Conservation (phyloP, 2,113 vertebrate genomes). For the Oncorhynchus nerka region DNA sequence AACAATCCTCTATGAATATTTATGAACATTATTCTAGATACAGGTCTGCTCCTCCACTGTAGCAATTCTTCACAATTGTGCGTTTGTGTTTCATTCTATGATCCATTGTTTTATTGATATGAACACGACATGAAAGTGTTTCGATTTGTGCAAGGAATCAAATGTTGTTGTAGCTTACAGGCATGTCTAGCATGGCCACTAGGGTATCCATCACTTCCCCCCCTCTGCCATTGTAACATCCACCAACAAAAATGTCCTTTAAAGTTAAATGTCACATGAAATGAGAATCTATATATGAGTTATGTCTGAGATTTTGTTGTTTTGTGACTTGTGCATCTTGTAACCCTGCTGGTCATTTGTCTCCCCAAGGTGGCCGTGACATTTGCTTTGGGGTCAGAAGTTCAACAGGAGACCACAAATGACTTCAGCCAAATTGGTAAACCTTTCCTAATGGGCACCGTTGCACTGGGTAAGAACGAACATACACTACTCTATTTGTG, state of each 20-base stretch:
- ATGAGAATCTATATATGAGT: conserved; percentile 45
- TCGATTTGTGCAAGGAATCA: no score
- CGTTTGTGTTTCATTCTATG: no score
- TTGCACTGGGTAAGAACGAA: conserved; percentile 68
- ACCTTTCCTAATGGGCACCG: conserved; percentile 73
- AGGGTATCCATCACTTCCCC: background rate
- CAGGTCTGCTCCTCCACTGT: no score
- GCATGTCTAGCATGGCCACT: background rate
- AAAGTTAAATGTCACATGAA: conserved; percentile 48
- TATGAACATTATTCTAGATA: no score
- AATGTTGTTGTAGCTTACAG: no score
- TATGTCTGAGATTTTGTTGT: conserved; percentile 26
- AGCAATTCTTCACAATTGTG: no score
- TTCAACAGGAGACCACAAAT: conserved; percentile 70
- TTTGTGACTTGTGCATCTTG: background rate
- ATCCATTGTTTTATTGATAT: no score
- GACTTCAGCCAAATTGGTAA: conserved; percentile 73
- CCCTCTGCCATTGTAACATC: background rate
- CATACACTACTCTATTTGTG: background rate
- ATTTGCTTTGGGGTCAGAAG: conserved; percentile 74
- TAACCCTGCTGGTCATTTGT: background rate
- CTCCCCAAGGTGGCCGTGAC: conserved; percentile 70
- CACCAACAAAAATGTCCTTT: background rate
- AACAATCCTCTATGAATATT: no score
- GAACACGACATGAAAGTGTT: no score